A percentile compares a stretch with the other conserved stretches of the same genome.
Evolutionary conservation across 2,797 vertebrate genomes (phyloP).

Genomic region (Parauchenoglanis punctatus): DNA sequence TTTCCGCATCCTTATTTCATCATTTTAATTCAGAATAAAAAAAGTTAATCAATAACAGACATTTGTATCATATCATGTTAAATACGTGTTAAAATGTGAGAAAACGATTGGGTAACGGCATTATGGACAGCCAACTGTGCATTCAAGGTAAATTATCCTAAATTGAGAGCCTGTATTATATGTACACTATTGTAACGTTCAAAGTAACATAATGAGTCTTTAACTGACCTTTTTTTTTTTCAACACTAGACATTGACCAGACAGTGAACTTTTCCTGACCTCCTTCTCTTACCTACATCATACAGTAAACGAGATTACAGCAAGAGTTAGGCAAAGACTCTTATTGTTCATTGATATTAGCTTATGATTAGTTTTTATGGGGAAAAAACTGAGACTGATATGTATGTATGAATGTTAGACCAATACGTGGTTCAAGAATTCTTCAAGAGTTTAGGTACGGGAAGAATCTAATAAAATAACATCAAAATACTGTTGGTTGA

Average conservation of each 20-base stretch:
- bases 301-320: constrained; percentile 15
- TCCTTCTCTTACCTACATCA: neutral
- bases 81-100: neutral
- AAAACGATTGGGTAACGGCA: neutral
- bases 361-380: constrained; percentile 26
- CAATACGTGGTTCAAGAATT: too few relatives aligned
- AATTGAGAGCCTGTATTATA: too few relatives aligned
- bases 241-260: constrained; percentile 27
- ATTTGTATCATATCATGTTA: neutral
- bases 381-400: neutral
- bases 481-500: neutral
- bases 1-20: neutral
- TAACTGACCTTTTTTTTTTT: neutral
- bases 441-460: neutral
- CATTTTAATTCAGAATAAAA: neutral
- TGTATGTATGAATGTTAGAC: neutral
- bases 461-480: neutral
- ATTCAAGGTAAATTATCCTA: neutral
- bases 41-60: too few relatives aligned
- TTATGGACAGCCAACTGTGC: neutral
- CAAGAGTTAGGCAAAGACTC: neutral
- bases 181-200: neutral
- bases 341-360: constrained; percentile 28
- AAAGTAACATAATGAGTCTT: neutral
- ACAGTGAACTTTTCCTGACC: constrained; percentile 37